Base-by-base conservation (phyloP, 2,113 vertebrate species). In the Scortum barcoo region DNA sequence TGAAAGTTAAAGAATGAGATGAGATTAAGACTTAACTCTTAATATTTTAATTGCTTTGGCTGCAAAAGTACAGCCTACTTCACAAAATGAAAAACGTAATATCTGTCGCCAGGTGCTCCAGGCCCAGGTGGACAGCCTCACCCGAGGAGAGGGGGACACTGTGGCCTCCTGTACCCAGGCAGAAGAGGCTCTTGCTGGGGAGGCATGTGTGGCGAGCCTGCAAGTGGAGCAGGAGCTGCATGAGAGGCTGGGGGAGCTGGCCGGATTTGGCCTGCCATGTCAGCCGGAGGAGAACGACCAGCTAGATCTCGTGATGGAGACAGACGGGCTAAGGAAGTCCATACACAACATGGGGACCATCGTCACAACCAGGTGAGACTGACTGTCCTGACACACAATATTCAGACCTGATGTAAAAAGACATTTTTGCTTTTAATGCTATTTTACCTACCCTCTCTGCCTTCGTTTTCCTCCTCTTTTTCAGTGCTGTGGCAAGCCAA, bases 301-400 rank as follows among this genome's bases (percentile, higher is more conserved):
- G 90, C 81, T 99, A 89, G 98, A 99, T 70, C 97, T 99, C 74
- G 89, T 97, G 71, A 95, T 99, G 89, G 98, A 99, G 91, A 98
- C 97, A 0, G 98, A 99, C 67, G 97, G 96, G 3, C 73, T 99
- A 6, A 97, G 97, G 90, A 99, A 99, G 80, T 98, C 97, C 78
- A 98, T 99, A 86, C 98, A 99, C 93, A 99, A 99, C 91, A 93
- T 99, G 50, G 98, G 98, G 0, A 97, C 96, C 61, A 98, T 99
- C 77, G 93, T 99, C 79, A 99, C 98, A 30, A 99, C 97, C 85
- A 94, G 93, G 93, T 93, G 33, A 61, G 60, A 33, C 5, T 6
- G 6, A 6, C 33, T 1, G 20, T 2, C 10, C 20, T 3, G 38
- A 69, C 24, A n/a, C 14, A 3, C 56, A 22, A 19, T 9, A 0